Percentiles rank a stretch among this genome's conserved stretches.
phyloP scores from a whole-genome alignment of 2,113 vertebrate species.

The Ameiurus melas region DNA sequence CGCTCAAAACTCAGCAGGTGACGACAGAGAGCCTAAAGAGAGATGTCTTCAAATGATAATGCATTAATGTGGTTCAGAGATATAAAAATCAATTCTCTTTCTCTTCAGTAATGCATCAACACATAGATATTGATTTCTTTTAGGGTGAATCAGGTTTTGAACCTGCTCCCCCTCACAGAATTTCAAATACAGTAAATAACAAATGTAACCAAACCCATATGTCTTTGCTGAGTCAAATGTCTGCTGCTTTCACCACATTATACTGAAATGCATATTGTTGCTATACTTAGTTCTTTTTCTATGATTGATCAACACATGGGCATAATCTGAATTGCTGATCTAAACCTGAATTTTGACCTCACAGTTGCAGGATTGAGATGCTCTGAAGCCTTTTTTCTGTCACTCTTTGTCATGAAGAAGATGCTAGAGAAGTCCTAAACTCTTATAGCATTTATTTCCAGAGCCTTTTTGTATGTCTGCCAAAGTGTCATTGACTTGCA shows the following conservation, averaged over 20 bases:
- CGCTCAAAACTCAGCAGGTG: not conserved
- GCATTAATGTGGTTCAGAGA: conserved; percentile 15
- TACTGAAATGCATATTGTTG: not conserved
- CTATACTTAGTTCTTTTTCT: not conserved
- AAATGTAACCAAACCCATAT: not conserved
- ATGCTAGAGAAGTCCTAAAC: not conserved
- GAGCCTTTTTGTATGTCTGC: not conserved
- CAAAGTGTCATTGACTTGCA: conserved; percentile 39
- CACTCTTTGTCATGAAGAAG: not conserved
- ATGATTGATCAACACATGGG: too few relatives aligned
- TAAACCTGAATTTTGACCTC: not conserved
- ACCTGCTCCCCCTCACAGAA: conserved; percentile 3
- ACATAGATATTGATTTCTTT: conserved; percentile 10
- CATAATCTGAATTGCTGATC: not conserved
- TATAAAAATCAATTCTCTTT: conserved; percentile 28
- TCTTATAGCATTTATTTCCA: conserved; percentile 14
- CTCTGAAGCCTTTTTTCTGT: too few relatives aligned
- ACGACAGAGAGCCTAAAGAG: conserved; percentile 11
- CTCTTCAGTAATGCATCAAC: conserved; percentile 14
- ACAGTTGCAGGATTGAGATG: not conserved
- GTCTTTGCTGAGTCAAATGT: not conserved
- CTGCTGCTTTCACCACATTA: not conserved
- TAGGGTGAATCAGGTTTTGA: not conserved
- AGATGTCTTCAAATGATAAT: conserved; percentile 16
- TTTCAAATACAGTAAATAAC: not conserved